Conservation (phyloP, 2,113 vertebrate genomes). For the Nansenia antarctica region DNA sequence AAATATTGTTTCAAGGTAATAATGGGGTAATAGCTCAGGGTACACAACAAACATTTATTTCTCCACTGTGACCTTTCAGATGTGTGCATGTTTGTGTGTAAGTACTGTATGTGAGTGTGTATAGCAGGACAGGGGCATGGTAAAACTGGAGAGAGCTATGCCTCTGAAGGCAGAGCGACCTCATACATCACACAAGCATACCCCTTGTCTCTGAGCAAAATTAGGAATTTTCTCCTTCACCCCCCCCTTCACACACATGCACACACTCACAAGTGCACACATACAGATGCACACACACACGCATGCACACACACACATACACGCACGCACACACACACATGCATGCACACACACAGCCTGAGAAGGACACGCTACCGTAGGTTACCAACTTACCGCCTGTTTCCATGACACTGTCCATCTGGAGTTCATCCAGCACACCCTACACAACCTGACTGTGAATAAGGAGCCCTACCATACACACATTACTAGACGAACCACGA, state of each 20-base stretch:
- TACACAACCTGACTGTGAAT: neutral
- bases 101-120: no score
- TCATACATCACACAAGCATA: constrained; percentile 64
- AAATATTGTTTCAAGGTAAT: constrained; percentile 32
- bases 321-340: neutral
- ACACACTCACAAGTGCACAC: constrained; percentile 4
- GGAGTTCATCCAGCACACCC: neutral
- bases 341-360: neutral
- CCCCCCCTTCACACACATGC: constrained; percentile 4
- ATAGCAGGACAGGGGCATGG: constrained; percentile 34
- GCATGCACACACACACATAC: constrained; percentile 15
- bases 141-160: constrained; percentile 49
- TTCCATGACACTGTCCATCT: constrained; percentile 3
- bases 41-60: constrained; percentile 50
- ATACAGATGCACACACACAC: neutral
- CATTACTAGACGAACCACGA: no score
- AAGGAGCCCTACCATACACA: neutral
- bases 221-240: constrained; percentile 61
- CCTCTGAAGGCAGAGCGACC: constrained; percentile 64
- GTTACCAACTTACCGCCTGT: constrained; percentile 2
- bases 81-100: constrained; percentile 20
- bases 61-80: constrained; percentile 66
- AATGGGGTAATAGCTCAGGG: constrained; percentile 56
- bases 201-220: constrained; percentile 44
- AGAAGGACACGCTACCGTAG: neutral